Percentiles rank a stretch among this genome's conserved stretches.
Conservation (phyloP, 2,888 invertebrate genomes). For the Seira musarum region DNA sequence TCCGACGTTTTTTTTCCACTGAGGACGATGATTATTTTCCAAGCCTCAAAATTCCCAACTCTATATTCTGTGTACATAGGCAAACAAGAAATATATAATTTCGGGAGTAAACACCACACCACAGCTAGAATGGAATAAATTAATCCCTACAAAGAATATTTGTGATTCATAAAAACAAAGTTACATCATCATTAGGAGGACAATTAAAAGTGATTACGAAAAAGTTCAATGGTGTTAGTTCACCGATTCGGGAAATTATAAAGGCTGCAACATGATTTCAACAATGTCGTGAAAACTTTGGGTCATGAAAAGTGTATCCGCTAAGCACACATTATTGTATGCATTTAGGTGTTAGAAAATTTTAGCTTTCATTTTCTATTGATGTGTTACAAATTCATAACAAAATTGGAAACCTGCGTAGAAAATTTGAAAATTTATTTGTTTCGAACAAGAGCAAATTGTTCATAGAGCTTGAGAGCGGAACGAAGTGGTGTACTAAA, state of each 20-base stretch:
- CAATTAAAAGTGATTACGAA: too few relatives aligned
- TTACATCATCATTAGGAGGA: background rate
- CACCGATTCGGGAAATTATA: background rate
- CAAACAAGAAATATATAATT: background rate
- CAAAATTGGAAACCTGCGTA: too few relatives aligned
- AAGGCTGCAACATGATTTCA: background rate
- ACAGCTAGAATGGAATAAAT: background rate
- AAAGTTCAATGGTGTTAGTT: too few relatives aligned
- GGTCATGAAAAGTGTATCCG: too few relatives aligned
- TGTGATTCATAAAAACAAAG: background rate
- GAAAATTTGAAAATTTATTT: too few relatives aligned
- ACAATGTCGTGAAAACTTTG: background rate
- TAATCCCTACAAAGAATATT: conserved; percentile 4
- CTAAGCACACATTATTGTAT: too few relatives aligned
- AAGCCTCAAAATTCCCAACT: background rate
- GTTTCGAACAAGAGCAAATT: too few relatives aligned
- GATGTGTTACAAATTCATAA: too few relatives aligned
- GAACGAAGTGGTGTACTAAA: too few relatives aligned
- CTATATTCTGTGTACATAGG: background rate
- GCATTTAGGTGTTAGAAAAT: too few relatives aligned
- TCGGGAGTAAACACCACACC: conserved; percentile 14
- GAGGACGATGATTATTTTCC: background rate
- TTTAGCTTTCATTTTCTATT: too few relatives aligned
- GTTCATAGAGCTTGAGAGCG: too few relatives aligned
- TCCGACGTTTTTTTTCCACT: background rate